Evolutionary conservation across 2,797 vertebrate genomes (phyloP), one percentile per base, ranked within the genome.

Genomic region (Diplodus puntazzo): DNA sequence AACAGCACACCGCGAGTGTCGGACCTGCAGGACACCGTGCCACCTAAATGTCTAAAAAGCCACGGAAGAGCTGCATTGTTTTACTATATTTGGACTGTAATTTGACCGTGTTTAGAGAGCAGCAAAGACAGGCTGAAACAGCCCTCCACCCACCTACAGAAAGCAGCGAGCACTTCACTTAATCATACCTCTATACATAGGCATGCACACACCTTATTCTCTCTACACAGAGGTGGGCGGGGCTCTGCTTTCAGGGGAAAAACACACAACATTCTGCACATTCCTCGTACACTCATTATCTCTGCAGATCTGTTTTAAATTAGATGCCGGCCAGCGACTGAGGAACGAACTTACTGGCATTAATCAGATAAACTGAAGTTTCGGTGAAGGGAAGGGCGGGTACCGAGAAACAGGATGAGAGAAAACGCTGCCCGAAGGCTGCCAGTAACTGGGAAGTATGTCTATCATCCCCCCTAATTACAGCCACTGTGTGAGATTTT

Each of bases 11-110:
- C n/a, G 25, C 1, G 1, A 30, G 30, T 5, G 25, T 43, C 72
- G 68, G 54, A 64, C 63, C 6, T 42, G n/a, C 6, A 53, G 53
- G 5, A 74, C 50, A 50, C 2, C 0, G 8, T 17, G 27, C 66
- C n/a, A 60, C 53, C 65, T 53, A 69, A 69, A 89, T 63, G 72
- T 84, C 66, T 55, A 55, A 69, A 85, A 88, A 77, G 57, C 73
- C 39, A 20, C 48, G 43, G 9, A n/a, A 77, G 65, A 61, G 54
- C 58, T 11, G 21, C 79, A 73, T 57, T 57, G 80, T 81, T 89
- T 79, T 77, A 80, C 87, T 89, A 79, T 92, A 90, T 90, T 88
- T 79, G 86, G 87, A 77, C 46, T 57, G 87, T 66, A 78, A 79
- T 89, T 81, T 89, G 79, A 84, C 82, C 82, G 79, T 82, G 70